Evolutionary conservation across 2,888 invertebrate species (phyloP), one percentile per base, ranked within the genome.

Genomic region (Pterobdella sp.): DNA sequence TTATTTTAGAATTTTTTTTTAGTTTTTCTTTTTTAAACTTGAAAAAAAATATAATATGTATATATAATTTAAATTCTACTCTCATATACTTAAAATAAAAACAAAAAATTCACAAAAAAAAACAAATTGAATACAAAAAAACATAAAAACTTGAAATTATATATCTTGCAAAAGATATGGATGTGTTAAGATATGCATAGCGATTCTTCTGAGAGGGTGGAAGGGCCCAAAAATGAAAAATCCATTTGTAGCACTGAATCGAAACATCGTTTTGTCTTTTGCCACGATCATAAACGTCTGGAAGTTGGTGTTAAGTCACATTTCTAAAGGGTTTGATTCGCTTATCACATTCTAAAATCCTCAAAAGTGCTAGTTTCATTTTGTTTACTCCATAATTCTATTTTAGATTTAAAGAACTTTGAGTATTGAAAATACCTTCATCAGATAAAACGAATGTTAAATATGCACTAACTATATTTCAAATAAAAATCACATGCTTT

Each of bases 241-340:
- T 85, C 94, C 94, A 86, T 94, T 90, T 82, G 92, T 91, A 85
- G 95, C 94, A 87, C 93, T 94, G 89, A 96, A 97, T 87, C 96
- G 60, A 89, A 93, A 96, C 88, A 96, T 94, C 88, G 94, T 93
- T 88, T 92, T 94, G 87, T 95, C 95, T 89, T 90, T 93, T 88
- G 94, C 96, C 87, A 96, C 88, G 83, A 96, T 96, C 89, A 94
- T 92, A 88, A 96, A 96, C 86, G 94, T 94, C 96, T 96, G 90
- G 60, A 14, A 14, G 60, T 22, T 42, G 42, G 18, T 7, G 42
- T 42, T 42, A 7, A 42, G 42, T 42, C 18, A n/a, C n/a, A n/a
- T n/a, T n/a, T n/a, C n/a, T n/a, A n/a, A 42, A 42, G 18, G 42
- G 42, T 7, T 42, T 42, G 42, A 42, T 42, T 42, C 42, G 42